Evolutionary conservation across 1,140 invertebrate species (phyloP).

Genomic region (Proctacanthus coquilletti): DNA sequence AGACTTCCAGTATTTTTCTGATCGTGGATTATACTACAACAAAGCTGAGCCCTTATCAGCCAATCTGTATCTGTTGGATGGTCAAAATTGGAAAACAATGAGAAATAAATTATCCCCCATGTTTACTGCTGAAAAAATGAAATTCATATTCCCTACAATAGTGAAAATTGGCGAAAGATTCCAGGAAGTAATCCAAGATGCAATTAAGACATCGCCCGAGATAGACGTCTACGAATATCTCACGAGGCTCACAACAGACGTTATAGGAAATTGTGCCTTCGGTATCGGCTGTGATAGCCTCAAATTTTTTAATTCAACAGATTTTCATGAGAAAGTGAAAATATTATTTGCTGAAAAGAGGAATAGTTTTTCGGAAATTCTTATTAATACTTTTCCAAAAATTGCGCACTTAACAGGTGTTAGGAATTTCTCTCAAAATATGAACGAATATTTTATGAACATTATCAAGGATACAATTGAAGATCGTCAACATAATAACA

Average conservation of each 20-base stretch:
- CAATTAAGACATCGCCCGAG: constrained; percentile 6
- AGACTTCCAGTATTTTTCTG: constrained; percentile 38
- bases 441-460: constrained; percentile 26
- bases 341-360: no score
- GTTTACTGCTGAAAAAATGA: constrained; percentile 42
- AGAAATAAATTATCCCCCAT: constrained; percentile 36
- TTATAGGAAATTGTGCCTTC: constrained; percentile 42
- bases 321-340: no score
- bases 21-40: constrained; percentile 33
- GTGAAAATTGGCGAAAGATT: constrained; percentile 23
- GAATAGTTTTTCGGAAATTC: no score
- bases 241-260: constrained; percentile 40
- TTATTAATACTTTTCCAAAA: no score
- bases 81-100: constrained; percentile 35
- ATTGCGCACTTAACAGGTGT: no score
- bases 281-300: constrained; percentile 40
- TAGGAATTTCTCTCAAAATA: no score
- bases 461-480: constrained; percentile 24
- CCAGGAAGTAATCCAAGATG: constrained; percentile 13
- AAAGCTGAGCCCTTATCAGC: constrained; percentile 32
- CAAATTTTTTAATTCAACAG: no score
- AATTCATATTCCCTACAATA: constrained; percentile 33
- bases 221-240: constrained; percentile 30
- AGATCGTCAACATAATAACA: constrained; percentile 25
- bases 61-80: constrained; percentile 31